Conservation (phyloP, 2,888 invertebrate species). For the Pristionchus maxplancki region DNA sequence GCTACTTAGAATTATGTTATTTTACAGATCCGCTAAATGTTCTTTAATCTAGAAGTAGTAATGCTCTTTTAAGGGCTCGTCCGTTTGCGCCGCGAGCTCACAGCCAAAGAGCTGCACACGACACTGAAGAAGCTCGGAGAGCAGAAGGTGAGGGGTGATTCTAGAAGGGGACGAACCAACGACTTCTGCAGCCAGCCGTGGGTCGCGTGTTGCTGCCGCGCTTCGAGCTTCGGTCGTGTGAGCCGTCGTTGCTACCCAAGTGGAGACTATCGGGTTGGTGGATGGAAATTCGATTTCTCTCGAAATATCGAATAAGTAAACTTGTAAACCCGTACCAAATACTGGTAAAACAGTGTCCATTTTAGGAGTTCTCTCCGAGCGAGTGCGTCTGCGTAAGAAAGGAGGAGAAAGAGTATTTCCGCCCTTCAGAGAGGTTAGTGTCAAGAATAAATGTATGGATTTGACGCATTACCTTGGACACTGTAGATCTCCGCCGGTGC, state of each 20-base stretch:
- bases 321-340: too few relatives aligned
- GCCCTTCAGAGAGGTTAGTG: constrained; percentile 11
- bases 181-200: neutral
- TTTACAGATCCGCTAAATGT: neutral
- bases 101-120: neutral
- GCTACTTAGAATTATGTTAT: neutral
- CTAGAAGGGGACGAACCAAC: neutral
- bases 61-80: neutral
- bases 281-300: too few relatives aligned
- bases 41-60: neutral
- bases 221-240: neutral
- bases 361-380: constrained; percentile 4
- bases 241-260: constrained; percentile 19
- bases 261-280: constrained; percentile 31
- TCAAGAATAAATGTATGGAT: neutral
- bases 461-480: neutral
- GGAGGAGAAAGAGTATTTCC: constrained; percentile 7
- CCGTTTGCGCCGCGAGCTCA: constrained; percentile 17
- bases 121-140: constrained; percentile 11
- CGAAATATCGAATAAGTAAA: too few relatives aligned
- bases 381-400: neutral
- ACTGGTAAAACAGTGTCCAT: too few relatives aligned
- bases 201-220: constrained; percentile 22
- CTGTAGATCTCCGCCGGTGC: neutral
- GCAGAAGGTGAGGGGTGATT: neutral